Evolutionary conservation across 2,797 vertebrate genomes (phyloP).

Genomic region (Acomys russatus): DNA sequence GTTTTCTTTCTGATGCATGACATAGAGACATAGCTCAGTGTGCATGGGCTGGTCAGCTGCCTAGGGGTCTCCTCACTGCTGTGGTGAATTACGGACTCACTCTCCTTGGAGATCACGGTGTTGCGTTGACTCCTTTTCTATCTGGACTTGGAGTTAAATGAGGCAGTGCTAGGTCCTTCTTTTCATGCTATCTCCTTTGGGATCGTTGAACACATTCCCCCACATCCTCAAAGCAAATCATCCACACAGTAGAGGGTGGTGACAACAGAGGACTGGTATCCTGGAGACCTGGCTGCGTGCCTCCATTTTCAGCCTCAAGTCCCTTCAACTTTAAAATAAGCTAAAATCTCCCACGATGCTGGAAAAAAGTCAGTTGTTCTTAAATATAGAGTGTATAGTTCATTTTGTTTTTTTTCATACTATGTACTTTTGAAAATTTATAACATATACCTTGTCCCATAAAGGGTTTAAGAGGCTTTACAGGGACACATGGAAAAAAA

Average conservation of each 20-base stretch:
- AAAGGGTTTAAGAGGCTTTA: conserved; percentile 66
- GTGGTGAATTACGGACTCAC: not conserved
- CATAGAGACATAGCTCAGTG: not conserved
- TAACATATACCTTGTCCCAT: conserved; percentile 42
- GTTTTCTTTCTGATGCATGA: not conserved
- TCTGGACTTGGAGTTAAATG: not conserved
- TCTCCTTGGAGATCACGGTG: not conserved
- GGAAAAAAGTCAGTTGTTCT: conserved; percentile 24
- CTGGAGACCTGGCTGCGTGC: not conserved
- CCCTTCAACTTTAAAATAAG: conserved; percentile 18
- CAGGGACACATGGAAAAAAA: conserved; percentile 41
- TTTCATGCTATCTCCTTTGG: not conserved
- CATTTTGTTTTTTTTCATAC: conserved; percentile 42
- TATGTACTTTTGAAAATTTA: conserved; percentile 70
- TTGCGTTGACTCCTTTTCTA: not conserved
- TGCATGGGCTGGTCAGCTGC: not conserved
- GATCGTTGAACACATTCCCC: not conserved
- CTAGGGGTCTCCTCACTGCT: no score
- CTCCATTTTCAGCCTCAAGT: not conserved
- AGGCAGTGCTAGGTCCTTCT: not conserved
- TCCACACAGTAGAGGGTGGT: not conserved
- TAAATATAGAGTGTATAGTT: conserved; percentile 34
- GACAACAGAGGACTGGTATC: not conserved
- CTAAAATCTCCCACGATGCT: not conserved
- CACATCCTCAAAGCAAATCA: conserved; percentile 7